Percentiles rank a stretch among this genome's conserved stretches.
These are phyloP conservation scores for Hyperoplus lanceolatus DNA, from an alignment of 2,797 vertebrate species.

Conservation along the genomic window DNA sequence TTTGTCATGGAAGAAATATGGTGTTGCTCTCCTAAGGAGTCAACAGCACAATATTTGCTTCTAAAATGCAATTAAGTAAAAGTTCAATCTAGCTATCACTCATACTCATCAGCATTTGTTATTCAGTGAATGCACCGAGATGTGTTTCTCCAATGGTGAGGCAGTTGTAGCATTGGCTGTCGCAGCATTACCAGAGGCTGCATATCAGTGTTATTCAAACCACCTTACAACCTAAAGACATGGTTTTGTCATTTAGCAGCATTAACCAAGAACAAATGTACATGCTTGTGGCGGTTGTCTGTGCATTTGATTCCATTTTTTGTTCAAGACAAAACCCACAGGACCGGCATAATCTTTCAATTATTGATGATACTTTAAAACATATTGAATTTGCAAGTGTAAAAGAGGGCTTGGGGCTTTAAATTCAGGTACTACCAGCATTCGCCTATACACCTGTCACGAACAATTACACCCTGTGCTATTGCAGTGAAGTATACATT, in stretches of 20 bases:
- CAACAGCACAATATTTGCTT: not conserved
- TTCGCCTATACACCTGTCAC: constrained; percentile 2
- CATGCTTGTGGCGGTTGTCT: not conserved
- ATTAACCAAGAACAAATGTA: constrained; percentile 6
- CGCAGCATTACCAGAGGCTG: not conserved
- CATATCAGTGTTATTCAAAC: constrained; percentile 4
- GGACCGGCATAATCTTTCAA: constrained; percentile 32
- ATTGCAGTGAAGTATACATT: constrained; percentile 5
- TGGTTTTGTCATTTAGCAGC: constrained; percentile 8
- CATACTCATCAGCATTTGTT: not conserved
- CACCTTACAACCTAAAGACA: constrained; percentile 4
- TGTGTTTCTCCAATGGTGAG: not conserved
- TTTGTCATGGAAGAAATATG: no score
- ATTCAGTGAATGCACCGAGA: not conserved
- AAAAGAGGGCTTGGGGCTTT: not conserved
- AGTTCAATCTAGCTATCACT: not conserved
- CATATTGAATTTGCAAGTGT: constrained; percentile 28
- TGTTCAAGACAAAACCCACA: constrained; percentile 43
- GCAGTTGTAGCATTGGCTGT: not conserved
- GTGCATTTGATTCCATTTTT: constrained; percentile 25
- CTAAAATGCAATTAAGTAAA: not conserved
- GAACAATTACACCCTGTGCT: not conserved
- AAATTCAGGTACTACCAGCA: constrained; percentile 2
- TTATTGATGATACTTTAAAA: constrained; percentile 34
- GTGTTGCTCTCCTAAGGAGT: no score